Base-by-base conservation (phyloP, 2,888 invertebrate genomes). In the Notodonta dromedarius region DNA sequence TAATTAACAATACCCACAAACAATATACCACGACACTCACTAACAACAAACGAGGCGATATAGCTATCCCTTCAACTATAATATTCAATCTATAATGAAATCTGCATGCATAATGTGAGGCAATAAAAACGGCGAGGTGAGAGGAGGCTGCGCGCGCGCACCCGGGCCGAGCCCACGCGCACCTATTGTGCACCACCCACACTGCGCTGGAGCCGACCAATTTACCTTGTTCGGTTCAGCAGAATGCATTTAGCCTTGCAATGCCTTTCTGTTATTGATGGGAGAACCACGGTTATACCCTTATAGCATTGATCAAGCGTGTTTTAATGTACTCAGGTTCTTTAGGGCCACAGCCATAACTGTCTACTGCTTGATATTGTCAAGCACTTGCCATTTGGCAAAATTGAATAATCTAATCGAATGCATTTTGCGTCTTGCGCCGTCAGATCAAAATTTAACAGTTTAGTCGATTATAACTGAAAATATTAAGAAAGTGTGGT, bases 101-200 rank as follows among this genome's bases (percentile, higher is more conserved):
- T 87, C 84, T 83, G 84, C 85, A 83, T 86, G 80, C 78, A 78
- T 85, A 80, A 83, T 84, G 72, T 77, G 66, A 70, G 61, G 71
- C 71, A 75, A 59, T 74, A 69, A 80, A 79, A 72, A 70, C 71
- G 69, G 76, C 76, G 78, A 81, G 82, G 80, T 80, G 82, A 77
- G 74, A 69, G 75, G 74, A 80, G 77, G 80, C 78, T 80, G 79
- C 82, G 83, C 80, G 76, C 72, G 79, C 84, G 85, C 85, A 78
- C 76, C 80, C 79, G 82, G 61, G 54, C 39, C 39, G 54, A 0
- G 54, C 89, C 89, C 84, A 88, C 89, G 88, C 87, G 76, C 83
- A 74, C 72, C 84, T 81, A 85, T 88, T 86, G 86, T 86, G 81
- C 78, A 32, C 82, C 84, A 79, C 89, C 87, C 86, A 88, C 89